Conservation (phyloP, 2,888 invertebrate species). For the Sinopyrophorus schimmeli region DNA sequence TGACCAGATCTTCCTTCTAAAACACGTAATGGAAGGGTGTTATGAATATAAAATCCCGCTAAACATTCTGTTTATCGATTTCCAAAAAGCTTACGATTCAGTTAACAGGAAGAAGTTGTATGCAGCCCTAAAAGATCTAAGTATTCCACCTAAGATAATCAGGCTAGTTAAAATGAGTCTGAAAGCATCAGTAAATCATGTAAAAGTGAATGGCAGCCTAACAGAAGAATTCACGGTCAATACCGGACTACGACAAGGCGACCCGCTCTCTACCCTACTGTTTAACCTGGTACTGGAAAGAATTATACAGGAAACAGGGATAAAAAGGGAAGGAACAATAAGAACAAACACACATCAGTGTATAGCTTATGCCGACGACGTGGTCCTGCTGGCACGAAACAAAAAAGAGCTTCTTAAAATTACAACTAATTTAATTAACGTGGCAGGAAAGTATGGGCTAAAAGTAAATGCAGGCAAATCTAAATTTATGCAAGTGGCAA, state of each 20-base stretch:
- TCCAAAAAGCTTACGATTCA: slow-evolving; percentile 2
- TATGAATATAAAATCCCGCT: slow-evolving; percentile 7
- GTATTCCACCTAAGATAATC: neutral
- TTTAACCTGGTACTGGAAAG: slow-evolving; percentile 3
- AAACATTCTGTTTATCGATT: neutral
- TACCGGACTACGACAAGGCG: slow-evolving; percentile 2
- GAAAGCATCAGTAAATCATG: slow-evolving; percentile 3
- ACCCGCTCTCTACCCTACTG: slow-evolving; percentile 4
- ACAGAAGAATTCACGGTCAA: slow-evolving; percentile 2
- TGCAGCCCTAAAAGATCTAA: neutral
- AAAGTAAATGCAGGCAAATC: slow-evolving; percentile 1
- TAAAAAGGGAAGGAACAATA: too few species aligned
- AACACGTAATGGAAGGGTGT: neutral
- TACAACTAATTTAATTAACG: neutral
- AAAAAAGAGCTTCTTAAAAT: neutral
- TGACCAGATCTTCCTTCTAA: slow-evolving; percentile 2
- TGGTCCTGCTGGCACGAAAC: slow-evolving; percentile 6
- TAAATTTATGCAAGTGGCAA: slow-evolving; percentile 4
- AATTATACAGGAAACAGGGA: too few species aligned
- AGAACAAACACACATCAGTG: too few species aligned
- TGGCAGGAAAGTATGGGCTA: neutral
- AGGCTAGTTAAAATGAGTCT: slow-evolving; percentile 2
- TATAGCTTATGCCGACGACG: too few species aligned
- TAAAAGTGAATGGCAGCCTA: slow-evolving; percentile 5
- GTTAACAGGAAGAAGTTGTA: neutral